Evolutionary conservation across 2,888 invertebrate species (phyloP).

Genomic region (Congeria kusceri): DNA sequence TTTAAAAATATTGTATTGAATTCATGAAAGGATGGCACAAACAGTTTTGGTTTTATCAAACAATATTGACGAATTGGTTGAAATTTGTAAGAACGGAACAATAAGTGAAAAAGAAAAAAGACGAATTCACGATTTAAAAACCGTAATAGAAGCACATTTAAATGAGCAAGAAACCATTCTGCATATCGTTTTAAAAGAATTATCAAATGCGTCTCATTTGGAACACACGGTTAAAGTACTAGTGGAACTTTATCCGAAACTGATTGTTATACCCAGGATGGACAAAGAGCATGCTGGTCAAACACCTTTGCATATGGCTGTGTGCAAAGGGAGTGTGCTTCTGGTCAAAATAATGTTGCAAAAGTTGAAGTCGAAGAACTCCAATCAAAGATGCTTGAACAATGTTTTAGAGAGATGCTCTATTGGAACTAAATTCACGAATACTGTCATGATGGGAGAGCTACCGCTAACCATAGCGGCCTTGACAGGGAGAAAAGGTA

Average conservation of each 20-base stretch:
- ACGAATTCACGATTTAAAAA: too few relatives aligned
- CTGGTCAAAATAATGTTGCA: neutral
- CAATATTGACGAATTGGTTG: too few relatives aligned
- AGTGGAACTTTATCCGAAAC: slow-evolving; percentile 32
- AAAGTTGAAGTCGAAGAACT: neutral
- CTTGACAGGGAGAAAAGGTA: neutral
- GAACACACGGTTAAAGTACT: neutral
- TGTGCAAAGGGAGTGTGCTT: neutral
- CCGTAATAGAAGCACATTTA: too few relatives aligned
- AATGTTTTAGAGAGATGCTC: neutral
- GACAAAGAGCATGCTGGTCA: neutral
- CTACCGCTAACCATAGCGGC: neutral
- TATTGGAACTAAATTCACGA: neutral
- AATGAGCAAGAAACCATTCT: too few relatives aligned
- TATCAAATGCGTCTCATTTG: too few relatives aligned
- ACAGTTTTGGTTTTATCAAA: too few relatives aligned
- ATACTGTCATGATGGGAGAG: slow-evolving; percentile 4
- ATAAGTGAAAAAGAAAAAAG: too few relatives aligned
- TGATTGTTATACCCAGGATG: slow-evolving; percentile 45
- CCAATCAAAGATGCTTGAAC: neutral
- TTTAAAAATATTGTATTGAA: too few relatives aligned
- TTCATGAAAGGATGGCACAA: too few relatives aligned
- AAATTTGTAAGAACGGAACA: too few relatives aligned
- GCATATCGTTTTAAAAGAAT: too few relatives aligned
- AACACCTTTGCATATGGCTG: neutral